phyloP scores from a whole-genome alignment of 2,888 invertebrate genomes.

The Cosmopolites sordidus region DNA sequence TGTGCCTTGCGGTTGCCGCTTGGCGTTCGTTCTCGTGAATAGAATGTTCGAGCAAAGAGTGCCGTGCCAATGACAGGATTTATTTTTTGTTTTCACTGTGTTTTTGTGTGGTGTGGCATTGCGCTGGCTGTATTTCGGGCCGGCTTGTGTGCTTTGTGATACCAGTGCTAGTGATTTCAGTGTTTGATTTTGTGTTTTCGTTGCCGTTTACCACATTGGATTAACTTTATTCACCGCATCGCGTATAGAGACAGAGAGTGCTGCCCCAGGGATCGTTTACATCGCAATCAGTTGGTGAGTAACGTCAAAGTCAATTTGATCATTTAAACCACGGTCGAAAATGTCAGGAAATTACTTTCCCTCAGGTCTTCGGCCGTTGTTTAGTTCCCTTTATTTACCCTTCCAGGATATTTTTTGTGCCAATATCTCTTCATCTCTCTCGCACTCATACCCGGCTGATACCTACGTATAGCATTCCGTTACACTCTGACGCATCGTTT shows the following conservation, averaged over 20 bases:
- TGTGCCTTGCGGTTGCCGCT: slow-evolving; percentile 34
- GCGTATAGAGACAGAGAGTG: slow-evolving; percentile 14
- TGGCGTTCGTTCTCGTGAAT: slow-evolving; percentile 33
- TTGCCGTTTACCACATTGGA: slow-evolving; percentile 15
- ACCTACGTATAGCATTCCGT: slow-evolving; percentile 25
- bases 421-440: slow-evolving; percentile 28
- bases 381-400: slow-evolving; percentile 1
- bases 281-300: background rate
- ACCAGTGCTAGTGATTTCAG: slow-evolving; percentile 31
- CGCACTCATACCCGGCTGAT: slow-evolving; percentile 29
- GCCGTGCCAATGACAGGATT: slow-evolving; percentile 35
- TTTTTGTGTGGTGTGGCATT: slow-evolving; percentile 31
- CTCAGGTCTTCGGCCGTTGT: background rate
- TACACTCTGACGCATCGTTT: slow-evolving; percentile 26
- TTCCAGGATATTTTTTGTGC: slow-evolving; percentile 21
- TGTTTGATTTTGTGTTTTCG: slow-evolving; percentile 26
- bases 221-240: slow-evolving; percentile 14
- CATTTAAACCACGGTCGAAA: background rate
- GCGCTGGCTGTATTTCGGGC: slow-evolving; percentile 18
- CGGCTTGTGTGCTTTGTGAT: slow-evolving; percentile 31
- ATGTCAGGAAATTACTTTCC: background rate
- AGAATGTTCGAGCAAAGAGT: slow-evolving; percentile 37
- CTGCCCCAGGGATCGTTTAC: background rate
- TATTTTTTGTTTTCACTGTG: slow-evolving; percentile 29
- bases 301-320: too few species aligned